A percentile compares a stretch with the other conserved stretches of the same genome.
Evolutionary conservation across 2,113 vertebrate genomes (phyloP).

Genomic region (Euleptes europaea): DNA sequence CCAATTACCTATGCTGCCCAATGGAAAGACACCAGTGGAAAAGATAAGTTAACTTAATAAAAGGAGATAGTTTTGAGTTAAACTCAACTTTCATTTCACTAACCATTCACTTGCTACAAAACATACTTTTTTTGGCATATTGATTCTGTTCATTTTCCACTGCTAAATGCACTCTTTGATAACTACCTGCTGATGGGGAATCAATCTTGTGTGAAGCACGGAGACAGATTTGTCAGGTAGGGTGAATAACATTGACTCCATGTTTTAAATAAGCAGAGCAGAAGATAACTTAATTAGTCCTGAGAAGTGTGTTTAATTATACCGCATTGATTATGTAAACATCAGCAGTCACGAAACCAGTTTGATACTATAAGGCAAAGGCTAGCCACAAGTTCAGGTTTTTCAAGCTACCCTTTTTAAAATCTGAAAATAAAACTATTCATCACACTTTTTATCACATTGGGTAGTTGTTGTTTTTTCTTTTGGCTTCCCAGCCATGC

Average conservation of each 20-base stretch:
- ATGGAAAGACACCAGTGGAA: neutral
- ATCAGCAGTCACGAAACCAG: slow-evolving; percentile 26
- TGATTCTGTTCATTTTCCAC: slow-evolving; percentile 63
- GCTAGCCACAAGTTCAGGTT: slow-evolving; percentile 21
- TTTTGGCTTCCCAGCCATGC: neutral
- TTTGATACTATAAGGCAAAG: slow-evolving; percentile 47
- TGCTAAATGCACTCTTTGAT: slow-evolving; percentile 66
- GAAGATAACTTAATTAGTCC: slow-evolving; percentile 64
- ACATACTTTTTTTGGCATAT: slow-evolving; percentile 55
- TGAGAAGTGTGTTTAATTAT: slow-evolving; percentile 53
- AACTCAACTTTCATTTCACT: slow-evolving; percentile 27
- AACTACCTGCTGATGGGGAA: slow-evolving; percentile 67
- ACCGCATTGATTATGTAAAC: slow-evolving; percentile 38
- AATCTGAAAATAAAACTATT: slow-evolving; percentile 18
- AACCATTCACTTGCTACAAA: slow-evolving; percentile 38
- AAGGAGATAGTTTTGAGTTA: slow-evolving; percentile 23
- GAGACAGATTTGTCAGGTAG: slow-evolving; percentile 55
- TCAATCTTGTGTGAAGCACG: slow-evolving; percentile 54
- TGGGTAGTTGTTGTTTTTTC: fast-evolving
- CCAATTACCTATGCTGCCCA: neutral
- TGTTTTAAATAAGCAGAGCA: slow-evolving; percentile 53
- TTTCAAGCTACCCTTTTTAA: neutral
- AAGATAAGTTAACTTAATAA: neutral
- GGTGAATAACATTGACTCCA: slow-evolving; percentile 61
- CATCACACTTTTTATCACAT: slow-evolving; percentile 22